Percentiles rank a stretch among this genome's conserved stretches.
Conservation (phyloP, 2,113 vertebrate genomes). For the Donacobius atricapilla region DNA sequence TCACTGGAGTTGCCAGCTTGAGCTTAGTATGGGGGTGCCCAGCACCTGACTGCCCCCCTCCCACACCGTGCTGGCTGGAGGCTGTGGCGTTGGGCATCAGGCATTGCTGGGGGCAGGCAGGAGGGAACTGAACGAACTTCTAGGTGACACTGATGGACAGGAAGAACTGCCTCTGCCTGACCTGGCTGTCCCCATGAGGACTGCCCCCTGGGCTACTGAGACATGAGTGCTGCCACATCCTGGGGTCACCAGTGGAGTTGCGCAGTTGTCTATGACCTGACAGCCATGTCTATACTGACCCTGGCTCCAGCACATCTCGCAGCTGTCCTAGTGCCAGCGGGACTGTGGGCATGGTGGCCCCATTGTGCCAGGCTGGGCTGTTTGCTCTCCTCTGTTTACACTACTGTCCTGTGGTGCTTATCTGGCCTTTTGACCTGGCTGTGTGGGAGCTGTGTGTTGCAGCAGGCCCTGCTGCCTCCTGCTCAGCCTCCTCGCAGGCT, state of each 20-base stretch:
- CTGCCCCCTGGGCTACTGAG: rapidly evolving
- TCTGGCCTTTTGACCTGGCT: neutral
- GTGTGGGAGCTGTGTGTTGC: rapidly evolving
- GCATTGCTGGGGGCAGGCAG: neutral
- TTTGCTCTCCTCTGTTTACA: neutral
- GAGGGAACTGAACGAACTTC: rapidly evolving
- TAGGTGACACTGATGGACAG: rapidly evolving
- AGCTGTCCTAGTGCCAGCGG: neutral
- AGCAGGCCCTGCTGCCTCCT: neutral
- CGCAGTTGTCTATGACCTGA: neutral
- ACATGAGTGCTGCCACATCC: rapidly evolving
- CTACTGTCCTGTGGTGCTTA: neutral
- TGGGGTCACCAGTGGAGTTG: rapidly evolving
- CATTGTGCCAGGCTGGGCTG: rapidly evolving
- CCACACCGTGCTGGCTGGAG: rapidly evolving
- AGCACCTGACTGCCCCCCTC: neutral
- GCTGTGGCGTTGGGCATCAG: rapidly evolving
- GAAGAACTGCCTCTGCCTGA: neutral
- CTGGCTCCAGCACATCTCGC: neutral
- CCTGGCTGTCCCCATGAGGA: neutral
- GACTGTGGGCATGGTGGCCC: neutral
- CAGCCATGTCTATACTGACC: rapidly evolving
- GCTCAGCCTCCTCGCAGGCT: rapidly evolving
- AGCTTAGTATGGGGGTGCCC: neutral
- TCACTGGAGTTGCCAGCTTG: neutral